A percentile compares a stretch with the other conserved stretches of the same genome.
Evolutionary conservation across 1,140 invertebrate species (phyloP).

Genomic region (Nephotettix cincticeps): DNA sequence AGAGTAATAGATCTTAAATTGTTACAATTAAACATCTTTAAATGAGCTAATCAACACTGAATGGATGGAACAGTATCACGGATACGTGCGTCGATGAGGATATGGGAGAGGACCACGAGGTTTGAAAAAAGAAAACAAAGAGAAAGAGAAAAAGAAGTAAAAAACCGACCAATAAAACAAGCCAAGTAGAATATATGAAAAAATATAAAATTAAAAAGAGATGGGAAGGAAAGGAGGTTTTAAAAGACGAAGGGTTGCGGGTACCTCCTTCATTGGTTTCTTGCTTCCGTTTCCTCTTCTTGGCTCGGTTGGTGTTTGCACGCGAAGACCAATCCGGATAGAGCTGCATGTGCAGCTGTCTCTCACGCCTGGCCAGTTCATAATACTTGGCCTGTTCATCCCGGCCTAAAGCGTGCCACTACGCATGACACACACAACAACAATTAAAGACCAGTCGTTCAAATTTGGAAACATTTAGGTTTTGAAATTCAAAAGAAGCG

Average conservation of each 20-base stretch:
- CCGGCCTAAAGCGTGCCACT: slow-evolving; percentile 98
- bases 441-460: not conserved
- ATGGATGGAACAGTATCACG: slow-evolving; percentile 26
- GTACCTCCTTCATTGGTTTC: slow-evolving; percentile 95
- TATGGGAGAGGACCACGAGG: not conserved
- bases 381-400: slow-evolving; percentile 99
- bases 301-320: slow-evolving; percentile 94
- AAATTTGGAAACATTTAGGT: slow-evolving; percentile 2
- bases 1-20: slow-evolving; percentile 1
- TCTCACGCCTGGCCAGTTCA: slow-evolving; percentile 96
- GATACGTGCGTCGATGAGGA: slow-evolving; percentile 7
- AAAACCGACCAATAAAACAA: slow-evolving; percentile 39
- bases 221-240: slow-evolving; percentile 51
- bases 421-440: slow-evolving; percentile 34
- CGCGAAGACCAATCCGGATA: slow-evolving; percentile 99
- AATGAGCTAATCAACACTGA: slow-evolving; percentile 3
- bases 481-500: slow-evolving; percentile 18
- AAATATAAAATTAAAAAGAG: slow-evolving; percentile 21
- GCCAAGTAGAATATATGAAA: slow-evolving; percentile 26
- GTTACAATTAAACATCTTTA: slow-evolving; percentile 6
- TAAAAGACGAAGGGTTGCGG: slow-evolving; percentile 47
- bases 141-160: slow-evolving; percentile 36
- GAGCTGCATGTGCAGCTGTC: slow-evolving; percentile 97
- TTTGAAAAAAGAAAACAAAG: slow-evolving; percentile 26
- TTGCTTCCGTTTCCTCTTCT: slow-evolving; percentile 99